Conservation (phyloP, 2,888 invertebrate genomes). For the Dermolepida albohirtum region DNA sequence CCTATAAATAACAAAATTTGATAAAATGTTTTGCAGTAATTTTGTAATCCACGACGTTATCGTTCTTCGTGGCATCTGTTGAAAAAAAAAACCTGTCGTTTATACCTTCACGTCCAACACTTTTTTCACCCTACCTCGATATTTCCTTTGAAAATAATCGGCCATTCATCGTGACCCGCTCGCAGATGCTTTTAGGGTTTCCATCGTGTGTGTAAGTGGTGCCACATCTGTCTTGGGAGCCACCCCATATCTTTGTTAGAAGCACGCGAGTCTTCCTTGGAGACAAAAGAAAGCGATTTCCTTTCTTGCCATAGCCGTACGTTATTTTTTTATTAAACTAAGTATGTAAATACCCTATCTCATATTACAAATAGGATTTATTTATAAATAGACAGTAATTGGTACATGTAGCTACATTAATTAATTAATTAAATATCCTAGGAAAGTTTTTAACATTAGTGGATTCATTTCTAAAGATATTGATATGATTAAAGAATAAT, state of each 20-base stretch:
- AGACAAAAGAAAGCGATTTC: conserved; percentile 9
- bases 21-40: no score
- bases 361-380: no score
- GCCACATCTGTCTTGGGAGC: conserved; percentile 27
- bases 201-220: conserved; percentile 3
- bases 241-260: conserved; percentile 32
- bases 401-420: no score
- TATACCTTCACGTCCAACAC: conserved; percentile 21
- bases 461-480: no score
- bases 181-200: conserved; percentile 22
- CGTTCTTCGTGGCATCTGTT: conserved; percentile 6
- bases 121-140: conserved; percentile 1
- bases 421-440: no score
- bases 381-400: no score
- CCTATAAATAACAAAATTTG: no score
- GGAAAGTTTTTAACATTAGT: no score
- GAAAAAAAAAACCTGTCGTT: conserved; percentile 14
- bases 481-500: no score
- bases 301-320: conserved; percentile 28
- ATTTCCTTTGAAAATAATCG: conserved; percentile 24
- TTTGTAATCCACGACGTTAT: not conserved
- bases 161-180: conserved; percentile 13
- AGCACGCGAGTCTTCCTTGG: not conserved
- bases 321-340: not conserved
- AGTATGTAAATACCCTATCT: no score